phyloP scores from a whole-genome alignment of 2,797 vertebrate species.

The Myioborus melanocephalus region DNA sequence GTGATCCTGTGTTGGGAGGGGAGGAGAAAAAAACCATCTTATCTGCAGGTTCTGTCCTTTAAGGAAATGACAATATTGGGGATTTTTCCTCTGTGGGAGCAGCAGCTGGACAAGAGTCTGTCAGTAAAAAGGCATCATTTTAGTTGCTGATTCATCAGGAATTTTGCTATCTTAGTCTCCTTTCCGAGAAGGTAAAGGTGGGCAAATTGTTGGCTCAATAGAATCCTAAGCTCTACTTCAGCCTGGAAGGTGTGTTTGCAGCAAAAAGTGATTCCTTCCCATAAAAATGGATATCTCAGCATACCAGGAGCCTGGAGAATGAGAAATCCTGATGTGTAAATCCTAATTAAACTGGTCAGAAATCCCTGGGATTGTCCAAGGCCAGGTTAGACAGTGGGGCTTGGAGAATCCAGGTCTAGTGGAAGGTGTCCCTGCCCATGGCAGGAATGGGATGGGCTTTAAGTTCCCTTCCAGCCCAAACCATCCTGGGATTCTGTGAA shows the following conservation, averaged over 20 bases:
- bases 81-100: not conserved
- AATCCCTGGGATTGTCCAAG: not conserved
- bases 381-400: accelerated
- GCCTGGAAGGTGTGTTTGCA: not conserved
- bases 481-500: not conserved
- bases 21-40: not conserved
- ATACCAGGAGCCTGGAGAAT: not conserved
- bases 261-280: not conserved
- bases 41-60: not conserved
- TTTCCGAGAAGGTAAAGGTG: not conserved
- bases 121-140: not conserved
- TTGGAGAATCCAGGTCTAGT: not conserved
- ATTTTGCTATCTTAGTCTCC: not conserved
- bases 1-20: not conserved
- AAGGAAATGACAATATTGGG: not conserved
- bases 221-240: not conserved
- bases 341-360: not conserved
- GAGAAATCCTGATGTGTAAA: not conserved
- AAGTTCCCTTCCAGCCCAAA: no score
- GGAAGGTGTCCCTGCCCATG: not conserved
- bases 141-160: not conserved
- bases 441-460: not conserved
- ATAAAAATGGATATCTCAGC: not conserved
- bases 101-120: not conserved
- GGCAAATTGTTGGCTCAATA: not conserved